These are phyloP conservation scores for Montifringilla adamsi DNA, from an alignment of 2,113 vertebrate species.

Conservation along the genomic window DNA sequence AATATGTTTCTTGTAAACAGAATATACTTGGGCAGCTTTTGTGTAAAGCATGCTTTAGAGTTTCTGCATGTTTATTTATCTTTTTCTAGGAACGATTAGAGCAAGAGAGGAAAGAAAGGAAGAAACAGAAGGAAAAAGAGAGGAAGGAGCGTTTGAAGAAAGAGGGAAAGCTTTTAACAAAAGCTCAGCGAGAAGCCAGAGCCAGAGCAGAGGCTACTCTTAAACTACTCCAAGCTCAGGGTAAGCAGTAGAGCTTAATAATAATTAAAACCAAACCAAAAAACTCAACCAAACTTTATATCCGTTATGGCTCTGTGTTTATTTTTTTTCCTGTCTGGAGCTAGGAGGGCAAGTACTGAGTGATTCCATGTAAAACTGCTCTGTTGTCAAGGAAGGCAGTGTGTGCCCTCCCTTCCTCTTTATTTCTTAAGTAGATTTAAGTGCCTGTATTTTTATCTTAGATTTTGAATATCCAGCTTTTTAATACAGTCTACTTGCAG, in stretches of 20 bases:
- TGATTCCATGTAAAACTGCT: not conserved
- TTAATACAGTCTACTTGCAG: not conserved
- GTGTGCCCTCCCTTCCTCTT: fast-evolving
- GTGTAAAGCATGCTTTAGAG: not conserved
- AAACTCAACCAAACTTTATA: not conserved
- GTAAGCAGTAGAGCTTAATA: constrained; percentile 66
- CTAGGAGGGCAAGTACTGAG: not conserved
- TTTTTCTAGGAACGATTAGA: constrained; percentile 88
- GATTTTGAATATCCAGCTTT: not conserved
- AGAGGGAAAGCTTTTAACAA: constrained; percentile 94
- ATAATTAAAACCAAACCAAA: not conserved
- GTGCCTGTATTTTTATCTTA: not conserved
- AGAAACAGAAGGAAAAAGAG: constrained; percentile 97
- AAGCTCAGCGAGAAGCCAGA: constrained; percentile 88
- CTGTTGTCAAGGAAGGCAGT: not conserved
- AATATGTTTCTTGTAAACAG: not conserved
- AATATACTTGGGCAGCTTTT: not conserved
- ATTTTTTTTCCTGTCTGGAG: not conserved
- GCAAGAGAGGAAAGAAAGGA: constrained; percentile 93
- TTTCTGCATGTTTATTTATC: not conserved
- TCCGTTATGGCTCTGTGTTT: not conserved
- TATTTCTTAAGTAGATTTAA: not conserved
- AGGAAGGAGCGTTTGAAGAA: constrained; percentile 96
- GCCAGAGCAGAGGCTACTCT: constrained; percentile 90
- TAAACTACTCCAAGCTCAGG: constrained; percentile 91